A percentile compares a stretch with the other conserved stretches of the same genome.
Evolutionary conservation across 2,113 vertebrate species (phyloP).

Genomic region (Podarcis muralis): DNA sequence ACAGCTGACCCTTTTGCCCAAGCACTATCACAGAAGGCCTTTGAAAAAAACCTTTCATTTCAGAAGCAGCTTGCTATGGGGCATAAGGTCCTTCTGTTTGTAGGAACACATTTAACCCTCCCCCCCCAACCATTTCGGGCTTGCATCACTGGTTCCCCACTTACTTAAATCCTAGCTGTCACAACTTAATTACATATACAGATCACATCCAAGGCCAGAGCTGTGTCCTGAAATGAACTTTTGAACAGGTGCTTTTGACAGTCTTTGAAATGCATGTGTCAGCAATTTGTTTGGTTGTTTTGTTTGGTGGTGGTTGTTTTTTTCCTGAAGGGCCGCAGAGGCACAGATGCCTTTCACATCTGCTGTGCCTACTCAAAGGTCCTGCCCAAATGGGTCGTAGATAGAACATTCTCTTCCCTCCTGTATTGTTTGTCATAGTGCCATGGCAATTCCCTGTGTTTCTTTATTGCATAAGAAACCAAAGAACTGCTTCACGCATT

Average conservation of each 20-base stretch:
- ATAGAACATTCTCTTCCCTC: not conserved
- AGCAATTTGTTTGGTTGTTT: not conserved
- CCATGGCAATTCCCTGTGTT: not conserved
- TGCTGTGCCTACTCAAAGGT: not conserved
- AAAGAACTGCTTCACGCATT: not conserved
- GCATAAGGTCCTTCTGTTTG: not conserved
- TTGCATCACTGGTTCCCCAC: not conserved
- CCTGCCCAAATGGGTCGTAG: not conserved
- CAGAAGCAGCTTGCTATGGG: not conserved
- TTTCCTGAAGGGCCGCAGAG: not conserved
- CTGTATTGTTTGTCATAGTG: not conserved
- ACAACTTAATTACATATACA: not conserved
- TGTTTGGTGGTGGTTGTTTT: not conserved
- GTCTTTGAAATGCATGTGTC: not conserved
- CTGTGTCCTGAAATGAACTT: not conserved
- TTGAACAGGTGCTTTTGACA: not conserved
- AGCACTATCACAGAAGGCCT: not conserved
- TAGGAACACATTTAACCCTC: too few species aligned
- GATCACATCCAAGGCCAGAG: not conserved
- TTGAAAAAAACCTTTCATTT: not conserved
- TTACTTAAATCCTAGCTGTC: not conserved
- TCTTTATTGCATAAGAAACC: not conserved
- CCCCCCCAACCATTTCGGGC: too few species aligned
- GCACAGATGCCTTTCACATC: not conserved
- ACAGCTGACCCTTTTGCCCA: not conserved